phyloP scores from a whole-genome alignment of 92 coral and sea anemone species.

The Zoanthus sansibaricus region DNA sequence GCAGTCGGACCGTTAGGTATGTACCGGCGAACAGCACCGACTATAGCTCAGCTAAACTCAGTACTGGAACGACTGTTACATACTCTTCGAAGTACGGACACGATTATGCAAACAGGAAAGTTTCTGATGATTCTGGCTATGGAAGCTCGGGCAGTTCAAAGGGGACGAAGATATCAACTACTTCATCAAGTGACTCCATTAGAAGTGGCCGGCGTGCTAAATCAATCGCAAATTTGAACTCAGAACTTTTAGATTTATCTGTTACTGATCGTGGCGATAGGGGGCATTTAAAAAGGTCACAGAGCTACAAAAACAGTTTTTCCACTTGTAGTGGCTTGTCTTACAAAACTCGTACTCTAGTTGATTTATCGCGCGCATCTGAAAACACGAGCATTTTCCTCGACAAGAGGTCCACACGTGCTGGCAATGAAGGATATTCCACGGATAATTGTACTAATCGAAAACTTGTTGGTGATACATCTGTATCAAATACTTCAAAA shows the following conservation, averaged over 20 bases:
- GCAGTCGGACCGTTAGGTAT: slow-evolving; percentile 3
- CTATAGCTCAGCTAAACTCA: neutral
- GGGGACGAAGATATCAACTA: neutral
- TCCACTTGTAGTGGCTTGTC: slow-evolving; percentile 26
- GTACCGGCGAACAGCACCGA: slow-evolving; percentile 12
- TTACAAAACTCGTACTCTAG: slow-evolving; percentile 31
- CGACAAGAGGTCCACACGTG: slow-evolving; percentile 9
- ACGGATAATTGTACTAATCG: slow-evolving; percentile 18
- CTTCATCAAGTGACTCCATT: neutral
- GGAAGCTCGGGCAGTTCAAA: slow-evolving; percentile 35
- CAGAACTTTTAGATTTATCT: slow-evolving; percentile 21
- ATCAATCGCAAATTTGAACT: slow-evolving; percentile 5
- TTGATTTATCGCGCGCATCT: slow-evolving; percentile 25
- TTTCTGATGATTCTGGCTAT: slow-evolving; percentile 41
- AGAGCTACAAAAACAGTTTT: neutral
- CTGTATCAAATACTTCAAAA: slow-evolving; percentile 36
- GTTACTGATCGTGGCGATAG: slow-evolving; percentile 27
- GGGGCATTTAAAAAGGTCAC: neutral
- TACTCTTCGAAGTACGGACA: neutral
- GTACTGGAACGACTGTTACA: neutral
- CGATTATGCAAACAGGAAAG: slow-evolving; percentile 15
- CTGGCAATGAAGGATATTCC: neutral
- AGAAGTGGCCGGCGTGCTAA: slow-evolving; percentile 43
- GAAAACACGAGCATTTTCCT: slow-evolving; percentile 14
- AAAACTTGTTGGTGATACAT: neutral